Evolutionary conservation across 2,888 invertebrate species (phyloP).

Genomic region (Artemia sp.): DNA sequence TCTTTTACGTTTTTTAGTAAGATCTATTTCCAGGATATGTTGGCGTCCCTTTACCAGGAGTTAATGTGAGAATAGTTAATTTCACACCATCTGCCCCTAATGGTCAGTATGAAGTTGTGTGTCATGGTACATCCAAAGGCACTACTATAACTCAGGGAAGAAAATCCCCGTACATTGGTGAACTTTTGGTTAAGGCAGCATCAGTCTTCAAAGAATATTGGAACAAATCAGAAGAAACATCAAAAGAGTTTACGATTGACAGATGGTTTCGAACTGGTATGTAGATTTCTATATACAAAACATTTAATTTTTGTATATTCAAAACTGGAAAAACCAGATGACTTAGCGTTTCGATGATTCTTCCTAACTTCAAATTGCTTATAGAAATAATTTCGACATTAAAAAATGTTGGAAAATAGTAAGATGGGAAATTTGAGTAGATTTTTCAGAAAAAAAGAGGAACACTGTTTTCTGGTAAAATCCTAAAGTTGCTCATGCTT

Average conservation of each 20-base stretch:
- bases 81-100: constrained; percentile 25
- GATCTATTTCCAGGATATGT: constrained; percentile 41
- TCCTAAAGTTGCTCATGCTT: too few species aligned
- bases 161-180: constrained; percentile 34
- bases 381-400: too few species aligned
- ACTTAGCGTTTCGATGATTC: too few species aligned
- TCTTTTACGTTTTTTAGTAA: too few species aligned
- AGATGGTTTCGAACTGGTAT: constrained; percentile 74
- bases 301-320: background rate
- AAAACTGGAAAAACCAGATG: background rate
- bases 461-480: too few species aligned
- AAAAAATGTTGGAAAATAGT: too few species aligned
- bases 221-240: constrained; percentile 51
- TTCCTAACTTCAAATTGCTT: too few species aligned
- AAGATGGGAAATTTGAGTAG: too few species aligned
- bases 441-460: too few species aligned
- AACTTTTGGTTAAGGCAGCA: constrained; percentile 46
- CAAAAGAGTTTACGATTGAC: constrained; percentile 52
- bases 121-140: constrained; percentile 26
- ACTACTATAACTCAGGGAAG: constrained; percentile 24
- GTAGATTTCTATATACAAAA: constrained; percentile 17
- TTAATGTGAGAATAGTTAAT: constrained; percentile 41
- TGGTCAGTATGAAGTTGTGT: constrained; percentile 23
- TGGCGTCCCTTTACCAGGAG: constrained; percentile 57
- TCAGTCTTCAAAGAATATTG: constrained; percentile 57